Percentiles rank a stretch among this genome's conserved stretches.
These are phyloP conservation scores for Oreochromis mossambicus DNA, from an alignment of 2,797 vertebrate species.

Conservation along the genomic window DNA sequence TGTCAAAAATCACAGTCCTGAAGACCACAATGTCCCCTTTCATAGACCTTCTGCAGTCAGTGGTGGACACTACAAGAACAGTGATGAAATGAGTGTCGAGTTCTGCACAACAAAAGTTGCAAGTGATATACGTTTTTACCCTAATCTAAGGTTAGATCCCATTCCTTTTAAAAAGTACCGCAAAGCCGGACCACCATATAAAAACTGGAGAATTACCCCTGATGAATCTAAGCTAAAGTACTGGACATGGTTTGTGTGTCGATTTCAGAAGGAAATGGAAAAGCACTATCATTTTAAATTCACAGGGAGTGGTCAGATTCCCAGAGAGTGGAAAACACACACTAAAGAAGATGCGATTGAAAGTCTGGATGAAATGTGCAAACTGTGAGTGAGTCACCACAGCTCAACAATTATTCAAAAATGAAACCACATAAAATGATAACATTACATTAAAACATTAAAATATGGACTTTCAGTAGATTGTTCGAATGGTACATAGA, in stretches of 20 bases:
- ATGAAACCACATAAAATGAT: neutral
- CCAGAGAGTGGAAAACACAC: constrained; percentile 4
- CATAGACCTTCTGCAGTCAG: constrained; percentile 28
- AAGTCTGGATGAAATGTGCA: constrained; percentile 31
- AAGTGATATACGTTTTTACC: neutral
- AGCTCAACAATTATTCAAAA: neutral
- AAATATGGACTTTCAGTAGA: neutral
- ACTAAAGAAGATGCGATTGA: constrained; percentile 24
- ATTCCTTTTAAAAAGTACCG: constrained; percentile 32
- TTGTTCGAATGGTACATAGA: neutral
- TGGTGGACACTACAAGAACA: neutral
- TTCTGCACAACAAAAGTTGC: constrained; percentile 60
- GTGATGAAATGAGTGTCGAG: neutral
- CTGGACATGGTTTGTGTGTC: constrained; percentile 64
- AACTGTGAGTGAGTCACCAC: neutral
- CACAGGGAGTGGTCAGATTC: constrained; percentile 4
- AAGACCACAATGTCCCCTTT: constrained; percentile 48
- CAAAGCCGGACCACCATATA: constrained; percentile 13
- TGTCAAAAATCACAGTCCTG: constrained; percentile 21
- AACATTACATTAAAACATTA: neutral
- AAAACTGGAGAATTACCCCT: constrained; percentile 45
- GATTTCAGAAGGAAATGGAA: constrained; percentile 49
- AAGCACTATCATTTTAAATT: neutral
- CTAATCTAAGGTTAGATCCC: accelerated
- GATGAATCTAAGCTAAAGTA: constrained; percentile 44